Evolutionary conservation across 2,888 invertebrate species (phyloP), one percentile per base, ranked within the genome.

Genomic region (Charanyca ferruginea): DNA sequence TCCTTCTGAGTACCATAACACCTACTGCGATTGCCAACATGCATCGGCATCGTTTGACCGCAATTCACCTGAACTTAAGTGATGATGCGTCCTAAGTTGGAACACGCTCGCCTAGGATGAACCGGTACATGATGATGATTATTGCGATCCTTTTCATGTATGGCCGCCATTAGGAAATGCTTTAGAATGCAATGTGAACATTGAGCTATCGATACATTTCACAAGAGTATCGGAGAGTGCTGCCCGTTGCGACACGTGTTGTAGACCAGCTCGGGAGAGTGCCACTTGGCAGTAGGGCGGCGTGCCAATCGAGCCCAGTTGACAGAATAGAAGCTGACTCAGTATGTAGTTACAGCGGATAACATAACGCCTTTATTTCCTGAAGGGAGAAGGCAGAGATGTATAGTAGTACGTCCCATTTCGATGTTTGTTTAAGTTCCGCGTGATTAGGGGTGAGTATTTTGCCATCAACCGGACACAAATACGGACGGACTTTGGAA

Each of bases 251-350:
- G 22, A 16, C 49, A 54, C 25, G 13, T 35, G 9, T 53, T 8
- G 23, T 22, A 53, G 28, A 55, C 16, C 32, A n/a, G 38, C 2
- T 32, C 62, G 20, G 32, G 57, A 49, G 42, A 53, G 41, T 54
- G 65, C 9, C 64, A 51, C 32, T 71, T 71, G 71, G 72, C 72
- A 71, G 44, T 1, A 8, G 9, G 8, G 9, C 41, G 23, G 49
- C 49, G 25, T 22, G 64, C 49, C 53, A 0, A 20, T 0, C 70
- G 51, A 2, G 23, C 42, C 47, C 8, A 5, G 8, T 0, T 22
- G 57, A 6, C 44, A 45, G 32, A 25, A 9, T 16, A 20, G 18
- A 35, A 59, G 25, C 49, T 59, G 65, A 6, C 49, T 45, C 18
- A 42, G 32, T 4, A 32, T 22, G 18, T 20, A n/a, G n/a, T n/a